Evolutionary conservation across 2,888 invertebrate species (phyloP), one percentile per base, ranked within the genome.

Genomic region (Polymixis lichenea): DNA sequence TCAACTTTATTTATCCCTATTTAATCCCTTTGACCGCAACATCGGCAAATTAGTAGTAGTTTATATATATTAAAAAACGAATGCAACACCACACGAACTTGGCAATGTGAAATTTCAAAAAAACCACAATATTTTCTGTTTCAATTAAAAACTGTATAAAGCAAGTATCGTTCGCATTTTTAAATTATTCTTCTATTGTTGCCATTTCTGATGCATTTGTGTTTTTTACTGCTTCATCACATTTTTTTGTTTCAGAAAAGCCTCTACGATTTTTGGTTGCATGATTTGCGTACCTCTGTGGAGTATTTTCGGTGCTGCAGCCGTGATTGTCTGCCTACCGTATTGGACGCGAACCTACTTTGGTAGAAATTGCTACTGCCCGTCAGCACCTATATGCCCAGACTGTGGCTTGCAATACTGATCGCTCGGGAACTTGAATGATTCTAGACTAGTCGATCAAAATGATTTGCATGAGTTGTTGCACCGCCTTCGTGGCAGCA

Each of bases 201-300:
- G 53, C 13, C 15, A n/a, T 56, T 58, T 6, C 25, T 55, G 6
- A 1, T 68, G 11, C 17, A 58, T 46, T 56, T 49, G 22, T 22
- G 32, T n/a, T 55, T 15, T 56, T 60, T 13, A 22, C 49, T 73
- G 71, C 38, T 78, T 73, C 56, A 61, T 69, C 28, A 17, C 25
- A 28, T 69, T 70, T 86, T 67, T 67, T 90, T 89, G 88, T 89
- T 89, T 65, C 89, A 89, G 89, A 80, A 32, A 38, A 66, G 43
- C 19, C 9, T 9, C 43, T 25, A 17, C 7, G 0, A 25, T 32
- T 13, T 64, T 51, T 25, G 69, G 43, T 80, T 91, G 89, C 88
- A 94, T 93, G 93, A 92, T 93, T 92, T 94, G 93, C 85, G 81
- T 93, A 82, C 90, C 94, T 0, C 68, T 93, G 28, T 77, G 92